Percentiles rank a stretch among this genome's conserved stretches.
Evolutionary conservation across 2,113 vertebrate genomes (phyloP).

Genomic region (Pandion haliaetus): DNA sequence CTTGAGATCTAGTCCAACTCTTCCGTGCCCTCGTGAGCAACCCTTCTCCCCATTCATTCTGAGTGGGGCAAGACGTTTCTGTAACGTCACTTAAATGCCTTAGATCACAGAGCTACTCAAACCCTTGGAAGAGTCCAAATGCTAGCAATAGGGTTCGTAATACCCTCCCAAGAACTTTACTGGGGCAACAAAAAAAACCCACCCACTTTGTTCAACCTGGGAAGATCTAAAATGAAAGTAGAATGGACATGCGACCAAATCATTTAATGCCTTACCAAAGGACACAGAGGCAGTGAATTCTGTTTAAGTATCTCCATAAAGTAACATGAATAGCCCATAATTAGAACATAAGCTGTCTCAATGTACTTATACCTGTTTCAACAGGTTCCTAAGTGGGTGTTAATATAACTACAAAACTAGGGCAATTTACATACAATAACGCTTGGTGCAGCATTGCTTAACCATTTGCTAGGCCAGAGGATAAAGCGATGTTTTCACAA

Average conservation of each 20-base stretch:
- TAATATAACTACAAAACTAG: neutral
- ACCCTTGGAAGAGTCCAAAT: neutral
- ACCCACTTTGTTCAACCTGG: neutral
- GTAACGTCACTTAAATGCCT: neutral
- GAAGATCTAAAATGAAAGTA: neutral
- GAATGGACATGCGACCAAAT: neutral
- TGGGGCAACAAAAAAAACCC: neutral
- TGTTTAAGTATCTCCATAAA: neutral
- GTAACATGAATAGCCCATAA: neutral
- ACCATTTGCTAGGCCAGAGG: neutral
- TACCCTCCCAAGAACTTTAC: neutral
- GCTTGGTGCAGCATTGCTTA: neutral
- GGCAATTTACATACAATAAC: neutral
- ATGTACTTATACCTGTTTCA: neutral
- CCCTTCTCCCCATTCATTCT: neutral
- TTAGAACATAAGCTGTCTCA: neutral
- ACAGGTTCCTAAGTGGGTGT: constrained; percentile 8
- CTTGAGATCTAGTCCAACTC: neutral
- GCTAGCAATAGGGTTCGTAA: neutral
- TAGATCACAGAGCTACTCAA: neutral
- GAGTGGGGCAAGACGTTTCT: neutral
- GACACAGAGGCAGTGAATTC: neutral
- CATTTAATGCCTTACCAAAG: neutral
- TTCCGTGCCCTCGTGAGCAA: fast-evolving
- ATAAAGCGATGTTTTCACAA: neutral